Evolutionary conservation across 1,140 invertebrate genomes (phyloP).

Genomic region (Andrena cerasifolii): DNA sequence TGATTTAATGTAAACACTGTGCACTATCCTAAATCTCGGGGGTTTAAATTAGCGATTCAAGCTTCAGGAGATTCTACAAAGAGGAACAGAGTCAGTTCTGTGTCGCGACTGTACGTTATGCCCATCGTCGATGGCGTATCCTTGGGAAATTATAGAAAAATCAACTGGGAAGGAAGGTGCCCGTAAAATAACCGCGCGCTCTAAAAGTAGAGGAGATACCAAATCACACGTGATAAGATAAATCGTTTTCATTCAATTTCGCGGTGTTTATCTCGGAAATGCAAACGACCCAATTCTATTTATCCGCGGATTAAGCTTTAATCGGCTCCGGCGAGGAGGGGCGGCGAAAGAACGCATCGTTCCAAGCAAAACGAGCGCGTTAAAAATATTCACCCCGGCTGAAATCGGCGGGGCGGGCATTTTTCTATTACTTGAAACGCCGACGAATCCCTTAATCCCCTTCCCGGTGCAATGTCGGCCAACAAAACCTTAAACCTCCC

Average conservation of each 20-base stretch:
- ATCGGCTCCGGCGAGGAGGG: background rate
- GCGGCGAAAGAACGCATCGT: background rate
- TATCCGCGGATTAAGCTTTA: slow-evolving; percentile 21
- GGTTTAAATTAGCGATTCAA: no score
- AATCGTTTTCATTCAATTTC: background rate
- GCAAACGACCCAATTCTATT: slow-evolving; percentile 16
- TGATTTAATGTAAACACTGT: no score
- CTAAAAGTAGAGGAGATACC: background rate
- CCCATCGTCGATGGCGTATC: no score
- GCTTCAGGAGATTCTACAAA: no score
- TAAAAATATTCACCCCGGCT: slow-evolving; percentile 15
- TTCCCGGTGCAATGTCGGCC: background rate
- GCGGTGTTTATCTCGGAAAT: background rate
- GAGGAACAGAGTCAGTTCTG: no score
- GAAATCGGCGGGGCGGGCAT: background rate
- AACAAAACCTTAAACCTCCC: slow-evolving; percentile 21
- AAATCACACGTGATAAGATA: background rate
- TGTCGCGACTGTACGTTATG: no score
- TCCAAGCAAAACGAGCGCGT: background rate
- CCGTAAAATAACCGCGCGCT: background rate
- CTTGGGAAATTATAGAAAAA: no score
- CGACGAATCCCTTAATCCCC: slow-evolving; percentile 39
- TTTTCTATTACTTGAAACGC: slow-evolving; percentile 23
- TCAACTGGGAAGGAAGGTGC: no score
- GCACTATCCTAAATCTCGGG: no score